Evolutionary conservation across 2,888 invertebrate species (phyloP).

Genomic region (Brachyptera risi): DNA sequence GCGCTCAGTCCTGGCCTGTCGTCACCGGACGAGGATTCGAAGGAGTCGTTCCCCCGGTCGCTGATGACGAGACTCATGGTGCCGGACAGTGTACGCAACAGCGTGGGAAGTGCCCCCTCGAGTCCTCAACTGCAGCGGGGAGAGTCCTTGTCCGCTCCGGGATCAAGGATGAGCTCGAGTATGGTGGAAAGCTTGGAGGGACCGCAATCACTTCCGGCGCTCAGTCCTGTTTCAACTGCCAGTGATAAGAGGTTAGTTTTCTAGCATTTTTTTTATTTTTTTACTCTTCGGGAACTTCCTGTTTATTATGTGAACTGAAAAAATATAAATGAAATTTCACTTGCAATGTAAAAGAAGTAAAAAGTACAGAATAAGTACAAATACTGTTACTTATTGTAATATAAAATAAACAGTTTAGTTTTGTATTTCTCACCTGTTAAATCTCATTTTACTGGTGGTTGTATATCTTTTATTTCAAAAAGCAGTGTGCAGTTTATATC

Average conservation of each 20-base stretch:
- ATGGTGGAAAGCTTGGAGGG: conserved; percentile 61
- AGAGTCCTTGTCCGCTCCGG: conserved; percentile 40
- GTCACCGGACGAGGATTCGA: conserved; percentile 67
- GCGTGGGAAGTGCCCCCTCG: conserved; percentile 49
- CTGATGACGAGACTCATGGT: conserved; percentile 61
- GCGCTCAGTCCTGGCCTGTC: conserved; percentile 79
- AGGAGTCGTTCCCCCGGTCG: conserved; percentile 62
- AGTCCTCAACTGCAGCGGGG: conserved; percentile 44
- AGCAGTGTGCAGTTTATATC: no score
- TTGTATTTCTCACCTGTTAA: no score
- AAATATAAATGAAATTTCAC: no score
- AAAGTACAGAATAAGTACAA: no score
- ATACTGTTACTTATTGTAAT: no score
- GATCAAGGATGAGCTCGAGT: conserved; percentile 34
- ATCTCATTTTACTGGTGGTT: no score
- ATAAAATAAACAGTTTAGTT: no score
- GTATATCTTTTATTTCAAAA: no score
- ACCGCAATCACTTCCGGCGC: conserved; percentile 50
- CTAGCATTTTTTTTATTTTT: neutral
- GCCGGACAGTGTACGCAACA: conserved; percentile 47
- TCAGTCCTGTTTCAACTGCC: conserved; percentile 40
- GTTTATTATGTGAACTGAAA: no score
- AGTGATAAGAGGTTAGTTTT: conserved; percentile 51
- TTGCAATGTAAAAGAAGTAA: no score
- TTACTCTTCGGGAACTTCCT: no score